Percentiles rank a stretch among this genome's conserved stretches.
Conservation (phyloP, 2,797 vertebrate species). For the Sebastes hubbsi region DNA sequence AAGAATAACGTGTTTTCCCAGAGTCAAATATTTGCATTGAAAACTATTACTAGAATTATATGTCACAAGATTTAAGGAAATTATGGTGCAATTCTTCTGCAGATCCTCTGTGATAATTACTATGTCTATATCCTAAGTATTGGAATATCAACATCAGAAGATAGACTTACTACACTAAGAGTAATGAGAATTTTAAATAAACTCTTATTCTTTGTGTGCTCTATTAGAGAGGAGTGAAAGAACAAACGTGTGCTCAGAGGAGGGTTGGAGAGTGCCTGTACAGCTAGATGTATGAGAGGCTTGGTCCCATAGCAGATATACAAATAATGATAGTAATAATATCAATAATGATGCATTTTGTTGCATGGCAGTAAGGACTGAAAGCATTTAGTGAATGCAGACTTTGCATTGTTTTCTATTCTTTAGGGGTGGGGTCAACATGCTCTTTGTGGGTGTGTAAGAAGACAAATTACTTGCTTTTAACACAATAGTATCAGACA, state of each 20-base stretch:
- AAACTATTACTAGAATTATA: background rate
- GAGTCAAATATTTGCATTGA: background rate
- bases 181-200: background rate
- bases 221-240: constrained; percentile 7
- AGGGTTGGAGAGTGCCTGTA: background rate
- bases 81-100: background rate
- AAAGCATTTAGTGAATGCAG: background rate
- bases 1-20: background rate
- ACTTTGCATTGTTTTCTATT: background rate
- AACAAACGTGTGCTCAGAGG: constrained; percentile 5
- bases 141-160: background rate
- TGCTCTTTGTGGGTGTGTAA: background rate
- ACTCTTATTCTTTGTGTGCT: background rate
- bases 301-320: background rate
- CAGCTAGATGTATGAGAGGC: background rate
- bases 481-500: background rate
- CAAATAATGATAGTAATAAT: background rate
- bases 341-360: background rate
- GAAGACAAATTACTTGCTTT: background rate
- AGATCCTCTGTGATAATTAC: background rate
- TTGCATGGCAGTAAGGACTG: background rate
- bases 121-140: background rate
- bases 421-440: background rate
- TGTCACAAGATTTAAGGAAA: background rate
- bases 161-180: background rate